These are phyloP conservation scores for Zaprionus ornatus DNA, from an alignment of 1,140 invertebrate species.

Conservation along the genomic window DNA sequence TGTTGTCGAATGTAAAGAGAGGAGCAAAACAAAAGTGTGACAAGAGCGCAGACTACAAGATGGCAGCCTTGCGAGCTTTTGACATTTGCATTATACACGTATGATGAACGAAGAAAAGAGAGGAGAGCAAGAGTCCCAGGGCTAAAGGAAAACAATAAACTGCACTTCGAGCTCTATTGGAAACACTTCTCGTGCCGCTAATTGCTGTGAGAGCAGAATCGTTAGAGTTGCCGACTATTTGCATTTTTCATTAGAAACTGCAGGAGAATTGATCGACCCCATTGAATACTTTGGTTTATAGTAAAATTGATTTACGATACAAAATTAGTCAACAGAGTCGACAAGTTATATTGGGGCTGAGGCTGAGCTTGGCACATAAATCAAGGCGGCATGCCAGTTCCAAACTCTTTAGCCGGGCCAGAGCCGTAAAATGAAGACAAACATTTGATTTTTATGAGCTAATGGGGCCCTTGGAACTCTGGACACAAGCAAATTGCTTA, in stretches of 20 bases:
- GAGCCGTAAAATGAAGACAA: slow-evolving; percentile 70
- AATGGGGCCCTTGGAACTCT: slow-evolving; percentile 62
- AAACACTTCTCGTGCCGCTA: slow-evolving; percentile 48
- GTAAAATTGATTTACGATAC: slow-evolving; percentile 76
- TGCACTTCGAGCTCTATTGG: slow-evolving; percentile 18
- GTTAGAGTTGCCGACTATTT: slow-evolving; percentile 40
- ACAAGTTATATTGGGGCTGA: slow-evolving; percentile 37
- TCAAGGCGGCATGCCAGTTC: slow-evolving; percentile 54
- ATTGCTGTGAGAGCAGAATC: slow-evolving; percentile 61
- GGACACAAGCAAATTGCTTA: slow-evolving; percentile 58
- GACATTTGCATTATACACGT: neutral
- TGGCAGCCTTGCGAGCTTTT: slow-evolving; percentile 38
- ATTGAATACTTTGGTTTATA: slow-evolving; percentile 55
- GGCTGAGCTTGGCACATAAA: slow-evolving; percentile 55
- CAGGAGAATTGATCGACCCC: slow-evolving; percentile 56
- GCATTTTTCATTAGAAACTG: slow-evolving; percentile 56
- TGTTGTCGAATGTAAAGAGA: slow-evolving; percentile 1
- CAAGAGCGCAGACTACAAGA: slow-evolving; percentile 12
- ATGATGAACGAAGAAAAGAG: too few relatives aligned
- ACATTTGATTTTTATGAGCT: slow-evolving; percentile 80
- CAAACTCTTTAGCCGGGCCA: neutral
- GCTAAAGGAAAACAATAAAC: too few relatives aligned
- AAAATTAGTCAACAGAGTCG: slow-evolving; percentile 74
- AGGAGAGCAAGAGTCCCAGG: too few relatives aligned
- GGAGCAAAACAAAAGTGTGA: slow-evolving; percentile 15